These are phyloP conservation scores for Latrodectus geometricus DNA, from an alignment of 1,140 invertebrate species.

Conservation along the genomic window DNA sequence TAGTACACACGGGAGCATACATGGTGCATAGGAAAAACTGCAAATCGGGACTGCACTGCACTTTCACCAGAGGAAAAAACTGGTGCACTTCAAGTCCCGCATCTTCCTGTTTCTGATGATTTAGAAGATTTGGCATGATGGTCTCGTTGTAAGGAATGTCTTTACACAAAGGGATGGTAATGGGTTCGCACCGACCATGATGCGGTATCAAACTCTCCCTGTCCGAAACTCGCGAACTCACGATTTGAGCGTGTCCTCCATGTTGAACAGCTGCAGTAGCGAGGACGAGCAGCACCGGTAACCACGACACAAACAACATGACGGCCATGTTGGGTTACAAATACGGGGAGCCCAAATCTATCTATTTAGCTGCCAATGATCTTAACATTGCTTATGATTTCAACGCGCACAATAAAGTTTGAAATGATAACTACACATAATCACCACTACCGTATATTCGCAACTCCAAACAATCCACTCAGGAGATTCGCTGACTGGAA, in stretches of 20 bases:
- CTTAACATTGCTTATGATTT: no score
- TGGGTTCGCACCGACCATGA: slow-evolving; percentile 72
- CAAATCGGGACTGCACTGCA: slow-evolving; percentile 92
- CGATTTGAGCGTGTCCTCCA: slow-evolving; percentile 51
- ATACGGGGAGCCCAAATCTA: slow-evolving; percentile 63
- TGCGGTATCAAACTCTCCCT: slow-evolving; percentile 60
- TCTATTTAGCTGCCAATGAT: background rate
- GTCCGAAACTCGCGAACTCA: slow-evolving; percentile 55
- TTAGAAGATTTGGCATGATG: slow-evolving; percentile 94
- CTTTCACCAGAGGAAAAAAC: slow-evolving; percentile 95
- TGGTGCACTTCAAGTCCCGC: slow-evolving; percentile 93
- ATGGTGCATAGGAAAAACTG: slow-evolving; percentile 97
- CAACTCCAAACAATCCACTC: no score
- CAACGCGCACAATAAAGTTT: no score
- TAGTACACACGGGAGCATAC: slow-evolving; percentile 95
- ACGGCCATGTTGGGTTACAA: slow-evolving; percentile 46
- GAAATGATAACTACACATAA: no score
- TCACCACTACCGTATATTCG: no score
- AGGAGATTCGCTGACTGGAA: no score
- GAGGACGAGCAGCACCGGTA: slow-evolving; percentile 51
- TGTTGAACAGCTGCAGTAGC: slow-evolving; percentile 39
- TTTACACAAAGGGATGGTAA: slow-evolving; percentile 91
- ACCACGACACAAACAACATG: slow-evolving; percentile 55
- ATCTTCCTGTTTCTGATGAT: slow-evolving; percentile 94
- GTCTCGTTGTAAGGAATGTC: slow-evolving; percentile 95